phyloP scores from a whole-genome alignment of 2,113 vertebrate species.

The Chaetops frenatus region DNA sequence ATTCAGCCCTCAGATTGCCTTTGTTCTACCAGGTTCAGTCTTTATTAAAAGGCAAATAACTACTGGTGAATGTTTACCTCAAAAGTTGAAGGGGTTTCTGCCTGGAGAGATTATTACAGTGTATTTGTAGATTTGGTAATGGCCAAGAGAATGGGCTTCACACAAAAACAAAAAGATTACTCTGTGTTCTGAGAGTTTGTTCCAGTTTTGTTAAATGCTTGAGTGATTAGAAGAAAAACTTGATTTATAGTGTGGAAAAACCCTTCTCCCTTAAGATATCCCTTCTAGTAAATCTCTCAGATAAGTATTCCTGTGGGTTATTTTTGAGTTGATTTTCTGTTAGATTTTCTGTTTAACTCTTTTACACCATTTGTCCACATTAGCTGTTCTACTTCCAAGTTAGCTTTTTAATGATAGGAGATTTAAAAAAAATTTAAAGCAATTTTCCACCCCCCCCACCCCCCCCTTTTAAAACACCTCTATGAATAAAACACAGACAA shows the following conservation, averaged over 20 bases:
- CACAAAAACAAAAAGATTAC: neutral
- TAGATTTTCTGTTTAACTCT: neutral
- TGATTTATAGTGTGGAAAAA: neutral
- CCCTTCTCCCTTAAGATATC: neutral
- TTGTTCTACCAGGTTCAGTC: neutral
- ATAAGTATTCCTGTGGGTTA: neutral
- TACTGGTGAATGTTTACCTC: neutral
- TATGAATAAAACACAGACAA: neutral
- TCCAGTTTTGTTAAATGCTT: neutral
- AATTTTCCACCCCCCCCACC: neutral
- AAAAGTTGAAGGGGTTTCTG: neutral
- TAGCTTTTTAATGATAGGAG: neutral
- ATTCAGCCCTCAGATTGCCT: neutral
- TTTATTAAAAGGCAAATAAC: neutral
- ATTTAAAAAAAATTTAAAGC: neutral
- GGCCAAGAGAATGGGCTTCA: neutral
- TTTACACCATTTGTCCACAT: neutral
- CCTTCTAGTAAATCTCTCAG: neutral
- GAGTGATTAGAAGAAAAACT: neutral
- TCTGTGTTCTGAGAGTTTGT: neutral
- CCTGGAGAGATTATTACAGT: rapidly evolving
- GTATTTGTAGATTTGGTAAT: neutral
- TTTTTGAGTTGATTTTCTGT: neutral
- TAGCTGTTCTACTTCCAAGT: neutral
- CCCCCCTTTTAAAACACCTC: neutral